phyloP scores from a whole-genome alignment of 1,140 invertebrate species.

The Diachasmimorpha longicaudata region DNA sequence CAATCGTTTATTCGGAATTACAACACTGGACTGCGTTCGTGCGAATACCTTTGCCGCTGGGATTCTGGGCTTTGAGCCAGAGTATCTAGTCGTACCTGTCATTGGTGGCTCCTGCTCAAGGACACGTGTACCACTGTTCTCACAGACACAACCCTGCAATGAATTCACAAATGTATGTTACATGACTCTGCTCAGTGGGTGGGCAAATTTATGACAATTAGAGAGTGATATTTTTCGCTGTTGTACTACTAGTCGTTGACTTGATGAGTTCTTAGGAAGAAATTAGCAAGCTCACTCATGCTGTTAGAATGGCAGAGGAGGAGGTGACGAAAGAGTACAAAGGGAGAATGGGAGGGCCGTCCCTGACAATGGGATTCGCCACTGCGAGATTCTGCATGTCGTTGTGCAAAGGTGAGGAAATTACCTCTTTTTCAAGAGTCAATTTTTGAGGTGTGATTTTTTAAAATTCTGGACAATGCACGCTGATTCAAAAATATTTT shows the following conservation, averaged over 20 bases:
- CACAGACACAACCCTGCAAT: conserved; percentile 69
- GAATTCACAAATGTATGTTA: conserved; percentile 41
- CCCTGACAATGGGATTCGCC: conserved; percentile 63
- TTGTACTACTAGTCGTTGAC: background rate
- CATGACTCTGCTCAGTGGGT: conserved; percentile 34
- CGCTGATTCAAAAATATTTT: too few species aligned
- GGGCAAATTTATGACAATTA: conserved; percentile 24
- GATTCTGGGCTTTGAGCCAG: conserved; percentile 66
- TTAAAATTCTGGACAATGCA: too few species aligned
- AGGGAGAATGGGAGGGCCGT: conserved; percentile 41
- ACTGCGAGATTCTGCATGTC: conserved; percentile 67
- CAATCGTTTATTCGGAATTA: conserved; percentile 79
- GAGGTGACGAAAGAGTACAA: conserved; percentile 37
- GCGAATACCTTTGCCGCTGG: conserved; percentile 75
- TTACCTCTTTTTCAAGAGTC: background rate
- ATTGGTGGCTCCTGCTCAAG: conserved; percentile 81
- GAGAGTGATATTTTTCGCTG: background rate
- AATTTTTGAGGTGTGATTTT: background rate
- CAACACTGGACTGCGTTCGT: conserved; percentile 76
- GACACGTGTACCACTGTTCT: conserved; percentile 84
- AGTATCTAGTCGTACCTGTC: conserved; percentile 76
- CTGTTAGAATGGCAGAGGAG: conserved; percentile 47
- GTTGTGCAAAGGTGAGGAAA: conserved; percentile 52
- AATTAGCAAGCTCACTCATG: conserved; percentile 49
- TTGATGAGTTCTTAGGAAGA: conserved; percentile 48